phyloP scores from a whole-genome alignment of 2,113 vertebrate species.

The Chiloscyllium plagiosum region DNA sequence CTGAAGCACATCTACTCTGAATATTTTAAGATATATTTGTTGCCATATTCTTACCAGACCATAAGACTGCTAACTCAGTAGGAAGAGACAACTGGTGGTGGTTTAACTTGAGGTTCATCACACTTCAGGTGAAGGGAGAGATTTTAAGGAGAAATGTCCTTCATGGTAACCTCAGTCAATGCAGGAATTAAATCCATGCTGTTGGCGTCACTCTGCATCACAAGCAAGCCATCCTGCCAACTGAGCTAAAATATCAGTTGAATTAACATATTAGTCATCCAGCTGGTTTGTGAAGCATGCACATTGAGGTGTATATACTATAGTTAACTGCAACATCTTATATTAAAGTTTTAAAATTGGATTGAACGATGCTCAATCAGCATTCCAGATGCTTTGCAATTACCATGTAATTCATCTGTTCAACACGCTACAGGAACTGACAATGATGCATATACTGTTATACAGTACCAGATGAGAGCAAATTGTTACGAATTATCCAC shows the following conservation, averaged over 20 bases:
- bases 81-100: too few species aligned
- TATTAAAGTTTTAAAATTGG: not conserved
- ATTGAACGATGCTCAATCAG: not conserved
- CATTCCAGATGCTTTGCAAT: not conserved
- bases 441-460: not conserved
- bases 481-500: not conserved
- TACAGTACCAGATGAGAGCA: not conserved
- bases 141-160: too few species aligned
- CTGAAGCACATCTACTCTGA: not conserved
- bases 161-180: too few species aligned
- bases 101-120: too few species aligned
- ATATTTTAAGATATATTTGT: not conserved
- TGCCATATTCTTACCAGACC: too few species aligned
- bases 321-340: not conserved
- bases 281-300: not conserved
- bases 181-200: too few species aligned
- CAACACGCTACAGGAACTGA: not conserved
- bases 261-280: not conserved
- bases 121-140: too few species aligned
- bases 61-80: too few species aligned
- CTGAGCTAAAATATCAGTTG: not conserved
- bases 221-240: too few species aligned
- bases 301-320: not conserved
- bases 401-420: not conserved
- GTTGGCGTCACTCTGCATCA: too few species aligned